Evolutionary conservation across 1,140 invertebrate species (phyloP).

Genomic region (Eueides isabella): DNA sequence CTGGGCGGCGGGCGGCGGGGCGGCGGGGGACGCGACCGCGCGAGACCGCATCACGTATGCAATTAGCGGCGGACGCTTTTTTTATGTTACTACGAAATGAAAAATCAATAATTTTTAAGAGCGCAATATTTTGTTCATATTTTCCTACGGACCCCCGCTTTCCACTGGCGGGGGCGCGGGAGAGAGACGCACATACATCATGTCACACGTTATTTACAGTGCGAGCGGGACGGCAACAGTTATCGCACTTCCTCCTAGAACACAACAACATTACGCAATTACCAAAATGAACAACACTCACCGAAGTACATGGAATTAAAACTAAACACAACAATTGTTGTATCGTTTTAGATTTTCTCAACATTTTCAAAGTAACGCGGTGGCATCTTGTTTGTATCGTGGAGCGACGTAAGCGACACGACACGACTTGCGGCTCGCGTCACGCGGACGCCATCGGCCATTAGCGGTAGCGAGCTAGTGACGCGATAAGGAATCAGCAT

Average conservation of each 20-base stretch:
- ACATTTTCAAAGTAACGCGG: slow-evolving; percentile 57
- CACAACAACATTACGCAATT: slow-evolving; percentile 54
- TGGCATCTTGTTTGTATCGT: slow-evolving; percentile 33
- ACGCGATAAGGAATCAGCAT: too few relatives aligned
- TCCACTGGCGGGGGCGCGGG: slow-evolving; percentile 48
- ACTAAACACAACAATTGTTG: background rate
- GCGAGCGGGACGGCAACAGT: slow-evolving; percentile 59
- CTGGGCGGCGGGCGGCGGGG: slow-evolving; percentile 46
- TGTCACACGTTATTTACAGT: slow-evolving; percentile 67
- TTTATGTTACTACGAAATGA: slow-evolving; percentile 62
- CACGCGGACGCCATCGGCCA: too few relatives aligned
- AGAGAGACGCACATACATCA: slow-evolving; percentile 69
- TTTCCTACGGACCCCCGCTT: slow-evolving; percentile 68
- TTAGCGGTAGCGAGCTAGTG: too few relatives aligned
- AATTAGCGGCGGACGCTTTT: slow-evolving; percentile 62
- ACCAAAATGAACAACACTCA: slow-evolving; percentile 22
- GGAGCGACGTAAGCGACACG: too few relatives aligned
- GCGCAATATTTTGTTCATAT: slow-evolving; percentile 75
- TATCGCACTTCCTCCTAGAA: background rate
- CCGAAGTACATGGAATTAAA: background rate
- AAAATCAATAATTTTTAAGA: slow-evolving; percentile 80
- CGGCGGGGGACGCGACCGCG: slow-evolving; percentile 34
- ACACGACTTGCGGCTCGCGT: too few relatives aligned
- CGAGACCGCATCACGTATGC: slow-evolving; percentile 63
- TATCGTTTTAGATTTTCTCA: slow-evolving; percentile 40